Percentiles rank a stretch among this genome's conserved stretches.
phyloP scores from a whole-genome alignment of 2,888 invertebrate genomes.

The Nephrocerus scutellatus region DNA sequence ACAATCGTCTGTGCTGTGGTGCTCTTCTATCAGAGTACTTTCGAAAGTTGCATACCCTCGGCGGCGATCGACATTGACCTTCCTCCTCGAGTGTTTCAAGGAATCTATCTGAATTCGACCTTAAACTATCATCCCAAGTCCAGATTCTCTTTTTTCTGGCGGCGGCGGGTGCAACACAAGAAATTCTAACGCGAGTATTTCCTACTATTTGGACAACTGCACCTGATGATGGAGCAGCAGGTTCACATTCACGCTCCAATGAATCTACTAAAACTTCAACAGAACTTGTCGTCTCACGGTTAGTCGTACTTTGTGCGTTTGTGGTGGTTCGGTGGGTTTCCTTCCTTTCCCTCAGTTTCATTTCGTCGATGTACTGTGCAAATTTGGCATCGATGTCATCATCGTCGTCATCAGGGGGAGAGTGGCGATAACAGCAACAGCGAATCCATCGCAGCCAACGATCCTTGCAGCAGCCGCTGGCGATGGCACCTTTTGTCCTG shows the following conservation, averaged over 20 bases:
- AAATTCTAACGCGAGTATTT: too few relatives aligned
- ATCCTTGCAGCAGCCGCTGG: slow-evolving; percentile 7
- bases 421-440: slow-evolving; percentile 25
- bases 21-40: too few relatives aligned
- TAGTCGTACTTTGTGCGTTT: background rate
- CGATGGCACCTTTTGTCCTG: slow-evolving; percentile 10
- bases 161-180: slow-evolving; percentile 8
- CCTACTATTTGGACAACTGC: too few relatives aligned
- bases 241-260: slow-evolving; percentile 1
- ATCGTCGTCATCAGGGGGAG: slow-evolving; percentile 35
- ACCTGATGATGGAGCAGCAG: background rate
- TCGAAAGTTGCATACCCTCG: too few relatives aligned
- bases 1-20: too few relatives aligned
- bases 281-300: background rate
- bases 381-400: slow-evolving; percentile 44
- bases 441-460: slow-evolving; percentile 9
- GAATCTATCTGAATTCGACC: slow-evolving; percentile 46
- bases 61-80: slow-evolving; percentile 16
- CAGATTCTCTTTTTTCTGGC: slow-evolving; percentile 24
- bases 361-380: slow-evolving; percentile 37
- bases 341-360: slow-evolving; percentile 31
- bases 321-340: slow-evolving; percentile 2
- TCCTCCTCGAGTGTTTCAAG: slow-evolving; percentile 45
- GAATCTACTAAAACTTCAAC: slow-evolving; percentile 1
- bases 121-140: slow-evolving; percentile 46